Evolutionary conservation across 92 coral and sea anemone genomes (phyloP).

Genomic region (Siderastrea siderea): DNA sequence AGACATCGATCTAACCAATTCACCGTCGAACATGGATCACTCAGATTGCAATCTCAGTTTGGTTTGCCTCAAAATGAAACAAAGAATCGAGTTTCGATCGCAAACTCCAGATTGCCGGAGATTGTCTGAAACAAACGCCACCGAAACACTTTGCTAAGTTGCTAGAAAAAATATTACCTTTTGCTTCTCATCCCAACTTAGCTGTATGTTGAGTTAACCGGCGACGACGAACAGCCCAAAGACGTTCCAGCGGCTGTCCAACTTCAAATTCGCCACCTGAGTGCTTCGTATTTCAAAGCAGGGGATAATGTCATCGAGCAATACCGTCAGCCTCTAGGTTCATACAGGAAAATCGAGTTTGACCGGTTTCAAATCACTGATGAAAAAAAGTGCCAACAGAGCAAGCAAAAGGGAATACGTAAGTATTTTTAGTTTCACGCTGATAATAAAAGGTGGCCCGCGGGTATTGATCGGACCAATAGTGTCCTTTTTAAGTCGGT

Average conservation of each 20-base stretch:
- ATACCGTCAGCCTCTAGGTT: constrained; percentile 32
- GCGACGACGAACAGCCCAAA: not conserved
- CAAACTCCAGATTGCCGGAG: no score
- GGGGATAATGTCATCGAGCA: not conserved
- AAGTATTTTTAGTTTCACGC: not conserved
- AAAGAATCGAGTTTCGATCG: no score
- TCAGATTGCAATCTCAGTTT: no score
- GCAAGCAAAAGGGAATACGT: not conserved
- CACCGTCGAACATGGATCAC: no score
- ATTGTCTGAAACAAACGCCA: not conserved
- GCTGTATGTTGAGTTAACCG: constrained; percentile 31
- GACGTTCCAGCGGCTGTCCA: not conserved
- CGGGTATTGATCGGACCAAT: not conserved
- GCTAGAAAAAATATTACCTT: no score
- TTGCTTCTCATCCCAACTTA: not conserved
- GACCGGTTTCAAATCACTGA: constrained; percentile 28
- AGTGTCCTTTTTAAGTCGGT: not conserved
- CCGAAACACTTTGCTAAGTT: no score
- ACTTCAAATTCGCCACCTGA: constrained; percentile 15
- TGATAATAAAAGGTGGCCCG: no score
- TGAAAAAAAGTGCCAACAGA: not conserved
- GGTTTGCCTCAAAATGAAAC: no score
- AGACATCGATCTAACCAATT: no score
- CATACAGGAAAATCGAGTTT: constrained; percentile 33
- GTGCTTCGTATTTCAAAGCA: constrained; percentile 26